Evolutionary conservation across 1,140 invertebrate genomes (phyloP), one percentile per base, ranked within the genome.

Genomic region (Drosophila arawakana): DNA sequence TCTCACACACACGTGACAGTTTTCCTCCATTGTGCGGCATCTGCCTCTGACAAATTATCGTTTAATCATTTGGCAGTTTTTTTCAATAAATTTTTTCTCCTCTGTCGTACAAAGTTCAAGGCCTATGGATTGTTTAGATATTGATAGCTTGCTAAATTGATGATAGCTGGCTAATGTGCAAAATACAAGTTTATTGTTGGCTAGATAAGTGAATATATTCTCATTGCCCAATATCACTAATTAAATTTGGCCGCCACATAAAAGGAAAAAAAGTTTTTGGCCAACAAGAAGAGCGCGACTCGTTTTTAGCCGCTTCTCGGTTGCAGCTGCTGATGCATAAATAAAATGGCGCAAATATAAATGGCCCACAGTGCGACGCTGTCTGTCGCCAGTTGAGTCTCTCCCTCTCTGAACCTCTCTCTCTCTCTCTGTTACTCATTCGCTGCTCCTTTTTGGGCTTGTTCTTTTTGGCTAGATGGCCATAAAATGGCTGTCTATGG

Each of bases 11-110:
- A 57, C 44, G 52, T 52, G 54, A n/a, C 50, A 55, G 41, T 15
- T 21, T 55, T 55, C 54, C 58, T 63, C 75, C 80, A 63, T 79
- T 79, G 66, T 67, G 77, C 67, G 73, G 76, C 37, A 62, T 44
- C 55, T 62, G 84, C 76, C 75, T 47, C 70, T 84, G 84, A 89
- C 83, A 88, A 89, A 84, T 89, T 89, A 75, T 89, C 84, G 75
- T 88, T 88, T 78, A 84, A 89, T 89, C 83, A 89, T 80, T 78
- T 63, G 18, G 21, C 73, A 78, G 61, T 59, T 69, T 77, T 35
- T 54, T 37, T 54, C 25, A 2, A 54, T 54, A 49, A 5, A 21
- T 72, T 62, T 54, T 50, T 30, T 13, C 34, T n/a, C 34, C 13
- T 25, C 50, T 55, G 2, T 21, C 41, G 21, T 5, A 25, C 7